Base-by-base conservation (phyloP, 2,797 vertebrate genomes). In the Bryconaethiops microstoma region DNA sequence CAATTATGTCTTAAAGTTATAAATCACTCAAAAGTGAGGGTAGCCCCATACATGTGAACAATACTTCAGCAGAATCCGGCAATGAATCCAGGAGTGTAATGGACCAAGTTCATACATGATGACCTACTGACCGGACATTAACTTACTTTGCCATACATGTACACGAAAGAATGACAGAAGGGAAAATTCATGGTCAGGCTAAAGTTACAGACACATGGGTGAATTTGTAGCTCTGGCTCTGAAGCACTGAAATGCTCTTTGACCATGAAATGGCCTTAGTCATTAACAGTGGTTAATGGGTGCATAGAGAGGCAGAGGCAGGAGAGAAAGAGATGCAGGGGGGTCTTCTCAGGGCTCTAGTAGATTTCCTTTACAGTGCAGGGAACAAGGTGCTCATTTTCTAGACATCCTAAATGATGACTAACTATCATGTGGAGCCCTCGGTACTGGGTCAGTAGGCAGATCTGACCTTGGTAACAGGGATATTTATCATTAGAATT, bases 251-350 rank as follows among this genome's bases (percentile, higher is more conserved):
- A 94, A 92, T 90, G 92, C 92, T 93, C 93, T 91, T 90, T 95
- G 93, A 93, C 92, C 89, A 69, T 94, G 89, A 95, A 95, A 95
- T 95, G 68, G 80, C 73, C 87, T 93, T 88, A 79, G 89, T 85
- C 90, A 77, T 91, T 94, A 95, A 94, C 93, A 90, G 90, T 90
- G 92, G 92, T 89, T 95, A 93, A 95, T 94, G 91, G 92, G 81
- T 80, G 84, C 65, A 45, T 77, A 88, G 79, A 84, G 87, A 88
- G 88, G 78, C 80, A 50, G 78, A 79, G 87, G 81, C 76, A 21
- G 50, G 71, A 78, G 85, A 14, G 82, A 88, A 76, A 57, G 73
- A 72, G 84, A 82, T 88, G 45, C 52, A 35, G 78, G 21, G 74
- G 71, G 57, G 81, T 87, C 23, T 89, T 87, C 73, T 84, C 67